Evolutionary conservation across 2,888 invertebrate species (phyloP).

Genomic region (Artemia sp.): DNA sequence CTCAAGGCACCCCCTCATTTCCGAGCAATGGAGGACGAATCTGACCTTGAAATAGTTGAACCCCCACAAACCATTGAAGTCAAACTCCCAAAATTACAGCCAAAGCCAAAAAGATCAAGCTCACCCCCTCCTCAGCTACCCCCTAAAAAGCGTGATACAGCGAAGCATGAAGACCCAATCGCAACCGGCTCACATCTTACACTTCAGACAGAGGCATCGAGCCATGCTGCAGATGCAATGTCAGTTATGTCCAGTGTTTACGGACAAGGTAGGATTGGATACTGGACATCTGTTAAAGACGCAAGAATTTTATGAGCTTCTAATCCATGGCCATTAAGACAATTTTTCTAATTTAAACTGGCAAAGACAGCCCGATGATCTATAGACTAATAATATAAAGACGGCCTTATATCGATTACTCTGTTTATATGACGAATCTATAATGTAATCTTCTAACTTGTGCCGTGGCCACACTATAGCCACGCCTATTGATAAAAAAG

Average conservation of each 20-base stretch:
- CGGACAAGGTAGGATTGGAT: conserved; percentile 2
- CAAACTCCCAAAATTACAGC: not conserved
- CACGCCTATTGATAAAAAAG: no score
- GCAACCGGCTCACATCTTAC: conserved; percentile 20
- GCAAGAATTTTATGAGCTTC: conserved; percentile 6
- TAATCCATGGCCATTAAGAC: no score
- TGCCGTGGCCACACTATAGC: no score
- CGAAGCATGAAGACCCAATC: conserved; percentile 17
- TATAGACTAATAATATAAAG: no score
- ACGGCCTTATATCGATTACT: no score
- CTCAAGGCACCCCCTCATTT: conserved; percentile 20
- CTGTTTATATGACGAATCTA: no score
- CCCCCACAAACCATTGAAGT: not conserved
- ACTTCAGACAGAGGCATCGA: conserved; percentile 19
- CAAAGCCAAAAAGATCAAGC: not conserved
- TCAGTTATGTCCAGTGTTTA: conserved; percentile 13
- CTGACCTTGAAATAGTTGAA: not conserved
- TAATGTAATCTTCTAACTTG: no score
- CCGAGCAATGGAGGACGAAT: conserved; percentile 15
- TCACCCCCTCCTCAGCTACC: conserved; percentile 18
- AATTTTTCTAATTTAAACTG: no score
- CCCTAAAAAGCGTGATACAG: conserved; percentile 17
- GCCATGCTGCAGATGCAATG: not conserved
- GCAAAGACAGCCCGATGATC: no score
- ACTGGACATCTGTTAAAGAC: conserved; percentile 9